These are phyloP conservation scores for Ectemnius continuus DNA, from an alignment of 2,888 invertebrate species.

Conservation along the genomic window DNA sequence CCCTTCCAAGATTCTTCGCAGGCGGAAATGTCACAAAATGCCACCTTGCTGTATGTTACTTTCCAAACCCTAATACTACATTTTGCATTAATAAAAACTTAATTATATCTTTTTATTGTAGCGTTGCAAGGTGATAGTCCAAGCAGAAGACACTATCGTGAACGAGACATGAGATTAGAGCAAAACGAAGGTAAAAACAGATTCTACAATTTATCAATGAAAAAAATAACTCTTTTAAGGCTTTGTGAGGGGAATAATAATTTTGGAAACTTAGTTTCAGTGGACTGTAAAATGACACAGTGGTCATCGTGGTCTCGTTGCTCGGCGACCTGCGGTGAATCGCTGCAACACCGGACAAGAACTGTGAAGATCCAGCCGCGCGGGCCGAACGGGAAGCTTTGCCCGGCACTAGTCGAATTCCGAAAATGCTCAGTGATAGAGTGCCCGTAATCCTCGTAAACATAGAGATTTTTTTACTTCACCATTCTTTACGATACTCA, in stretches of 20 bases:
- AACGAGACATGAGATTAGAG: conserved; percentile 16
- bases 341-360: conserved; percentile 86
- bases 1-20: conserved; percentile 79
- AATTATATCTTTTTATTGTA: conserved; percentile 21
- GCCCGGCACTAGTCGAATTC: conserved; percentile 73
- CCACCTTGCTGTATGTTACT: conserved; percentile 71
- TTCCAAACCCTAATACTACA: not conserved
- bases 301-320: conserved; percentile 93
- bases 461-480: conserved; percentile 20
- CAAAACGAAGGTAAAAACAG: conserved; percentile 39
- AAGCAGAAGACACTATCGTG: conserved; percentile 42
- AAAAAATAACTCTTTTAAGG: not conserved
- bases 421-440: conserved; percentile 61
- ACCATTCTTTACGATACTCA: conserved; percentile 11
- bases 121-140: conserved; percentile 56
- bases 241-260: not conserved
- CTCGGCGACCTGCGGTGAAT: conserved; percentile 90
- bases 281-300: conserved; percentile 75
- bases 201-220: not conserved
- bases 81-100: not conserved
- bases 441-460: conserved; percentile 38
- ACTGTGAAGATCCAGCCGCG: conserved; percentile 79
- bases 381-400: conserved; percentile 69
- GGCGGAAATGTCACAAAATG: conserved; percentile 70
- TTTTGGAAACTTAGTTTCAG: conserved; percentile 47